These are phyloP conservation scores for Tragulus kanchil DNA, from an alignment of 2,113 vertebrate genomes.

Conservation along the genomic window DNA sequence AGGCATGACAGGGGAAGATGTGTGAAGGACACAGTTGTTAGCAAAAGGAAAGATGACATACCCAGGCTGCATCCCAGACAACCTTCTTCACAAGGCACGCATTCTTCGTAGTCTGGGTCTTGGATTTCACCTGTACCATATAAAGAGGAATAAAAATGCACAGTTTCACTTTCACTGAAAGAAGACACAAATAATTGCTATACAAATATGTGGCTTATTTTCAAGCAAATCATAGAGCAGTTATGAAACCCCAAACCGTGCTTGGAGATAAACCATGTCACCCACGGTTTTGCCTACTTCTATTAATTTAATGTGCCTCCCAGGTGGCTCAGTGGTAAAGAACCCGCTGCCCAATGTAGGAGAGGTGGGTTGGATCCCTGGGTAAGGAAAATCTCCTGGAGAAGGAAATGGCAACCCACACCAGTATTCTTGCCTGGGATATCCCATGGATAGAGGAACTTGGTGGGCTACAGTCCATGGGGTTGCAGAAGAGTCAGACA, in stretches of 20 bases:
- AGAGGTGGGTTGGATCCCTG: too few species aligned
- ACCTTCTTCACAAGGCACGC: constrained; percentile 92
- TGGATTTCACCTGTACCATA: constrained; percentile 88
- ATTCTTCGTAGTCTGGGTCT: constrained; percentile 87
- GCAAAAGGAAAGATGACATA: constrained; percentile 85
- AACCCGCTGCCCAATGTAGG: too few species aligned
- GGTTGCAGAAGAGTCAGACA: too few species aligned
- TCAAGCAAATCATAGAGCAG: background rate
- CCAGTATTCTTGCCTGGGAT: too few species aligned
- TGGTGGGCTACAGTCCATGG: too few species aligned
- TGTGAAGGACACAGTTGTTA: background rate
- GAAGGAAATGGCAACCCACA: too few species aligned
- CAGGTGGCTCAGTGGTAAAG: too few species aligned
- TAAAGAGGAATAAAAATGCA: background rate
- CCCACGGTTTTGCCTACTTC: background rate
- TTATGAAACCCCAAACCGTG: background rate
- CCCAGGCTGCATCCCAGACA: constrained; percentile 91
- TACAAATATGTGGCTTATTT: constrained; percentile 44
- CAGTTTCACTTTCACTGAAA: background rate
- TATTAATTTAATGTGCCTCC: constrained; percentile 1
- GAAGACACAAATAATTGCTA: background rate
- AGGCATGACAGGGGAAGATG: background rate
- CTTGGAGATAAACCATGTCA: background rate
- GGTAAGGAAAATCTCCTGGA: too few species aligned
- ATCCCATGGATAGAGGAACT: too few species aligned